Conservation (phyloP, 2,797 vertebrate genomes). For the Pygocentrus nattereri region DNA sequence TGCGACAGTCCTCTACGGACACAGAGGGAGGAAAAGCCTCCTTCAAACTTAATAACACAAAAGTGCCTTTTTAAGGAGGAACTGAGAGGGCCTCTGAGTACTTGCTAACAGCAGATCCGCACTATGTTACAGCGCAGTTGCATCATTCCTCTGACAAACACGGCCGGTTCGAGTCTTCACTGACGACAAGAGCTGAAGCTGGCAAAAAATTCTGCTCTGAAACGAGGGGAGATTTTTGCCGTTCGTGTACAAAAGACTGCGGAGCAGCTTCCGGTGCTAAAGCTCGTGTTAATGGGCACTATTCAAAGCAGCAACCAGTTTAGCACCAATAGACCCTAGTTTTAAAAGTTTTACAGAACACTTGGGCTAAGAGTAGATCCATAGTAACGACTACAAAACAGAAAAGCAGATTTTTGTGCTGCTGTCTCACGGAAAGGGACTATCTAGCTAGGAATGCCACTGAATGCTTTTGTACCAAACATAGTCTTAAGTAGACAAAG, state of each 20-base stretch:
- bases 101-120: constrained; percentile 84
- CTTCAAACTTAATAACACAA: constrained; percentile 82
- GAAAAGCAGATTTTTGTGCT: background rate
- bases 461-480: background rate
- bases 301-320: constrained; percentile 73
- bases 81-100: constrained; percentile 79
- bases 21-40: constrained; percentile 68
- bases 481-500: background rate
- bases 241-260: constrained; percentile 74
- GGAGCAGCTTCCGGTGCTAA: constrained; percentile 78
- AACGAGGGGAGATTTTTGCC: constrained; percentile 82
- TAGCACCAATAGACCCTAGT: constrained; percentile 63
- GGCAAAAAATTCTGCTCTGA: constrained; percentile 82
- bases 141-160: constrained; percentile 83
- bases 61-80: constrained; percentile 78
- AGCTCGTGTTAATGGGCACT: constrained; percentile 79
- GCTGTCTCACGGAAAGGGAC: background rate
- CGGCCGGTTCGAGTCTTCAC: constrained; percentile 82
- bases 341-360: constrained; percentile 65
- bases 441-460: background rate
- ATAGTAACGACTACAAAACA: background rate
- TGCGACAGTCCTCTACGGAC: constrained; percentile 58
- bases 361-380: background rate
- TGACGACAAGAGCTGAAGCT: constrained; percentile 86
- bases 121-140: constrained; percentile 84